Base-by-base conservation (phyloP, 2,113 vertebrate species). In the Ammodytes marinus region DNA sequence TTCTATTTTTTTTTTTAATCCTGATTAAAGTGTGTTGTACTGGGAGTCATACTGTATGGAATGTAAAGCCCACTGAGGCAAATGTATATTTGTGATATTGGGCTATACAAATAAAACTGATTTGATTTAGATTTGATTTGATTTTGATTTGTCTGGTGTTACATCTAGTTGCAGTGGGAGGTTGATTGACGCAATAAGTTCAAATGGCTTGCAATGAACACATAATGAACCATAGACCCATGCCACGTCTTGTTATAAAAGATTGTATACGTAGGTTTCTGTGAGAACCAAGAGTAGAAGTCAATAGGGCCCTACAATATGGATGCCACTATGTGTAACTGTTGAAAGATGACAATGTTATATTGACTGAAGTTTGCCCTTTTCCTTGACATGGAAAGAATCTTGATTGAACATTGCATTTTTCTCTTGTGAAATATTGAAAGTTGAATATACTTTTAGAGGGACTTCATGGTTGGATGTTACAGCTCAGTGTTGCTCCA, bases 401-500 rank as follows among this genome's bases (percentile, higher is more conserved):
- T 40, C n/a, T 49, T 27, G 8, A 5, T 39, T 46, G 46, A 75
- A 46, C 35, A 58, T 65, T 59, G 14, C 46, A 59, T 8, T 58
- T 60, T 46, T 49, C 15, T 79, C 45, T 74, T 53, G n/a, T 61
- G 2, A 43, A 78, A 50, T n/a, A n/a, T n/a, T n/a, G n/a, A n/a
- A 83, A 89, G 92, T 89, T 90, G 67, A 74, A 77, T 78, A 77
- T 37, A 72, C 37, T 83, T 27, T 93, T 88, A 83, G 83, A 74
- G 60, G 45, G n/a, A 64, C 73, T 54, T 12, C 5, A 90, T 92
- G 94, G 95, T 92, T 86, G 94, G 79, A 92, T 91, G 77, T 88
- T 93, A 83, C 75, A 91, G 77, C 69, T 94, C 89, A 95, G 77
- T 86, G 74, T 68, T 86, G 69, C 67, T 53, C 55, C 84, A 66